Percentiles rank a stretch among this genome's conserved stretches.
phyloP scores from a whole-genome alignment of 2,888 invertebrate species.

The Diarsia rubi region DNA sequence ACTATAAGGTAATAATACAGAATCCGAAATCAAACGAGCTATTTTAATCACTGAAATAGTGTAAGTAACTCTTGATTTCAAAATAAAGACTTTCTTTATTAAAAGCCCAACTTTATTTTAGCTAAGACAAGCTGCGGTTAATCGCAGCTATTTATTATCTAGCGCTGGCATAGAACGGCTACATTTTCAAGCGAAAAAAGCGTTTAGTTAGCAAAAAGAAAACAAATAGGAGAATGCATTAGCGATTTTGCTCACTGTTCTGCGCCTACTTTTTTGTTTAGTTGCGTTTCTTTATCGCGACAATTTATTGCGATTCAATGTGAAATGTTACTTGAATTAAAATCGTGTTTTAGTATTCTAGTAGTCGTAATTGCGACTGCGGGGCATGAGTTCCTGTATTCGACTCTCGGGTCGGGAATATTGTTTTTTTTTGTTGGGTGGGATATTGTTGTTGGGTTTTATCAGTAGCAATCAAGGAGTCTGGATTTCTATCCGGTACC shows the following conservation, averaged over 20 bases:
- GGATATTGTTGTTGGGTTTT: no score
- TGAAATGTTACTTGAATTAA: slow-evolving; percentile 9
- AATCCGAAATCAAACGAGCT: background rate
- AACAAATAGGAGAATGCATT: slow-evolving; percentile 59
- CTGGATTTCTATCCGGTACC: no score
- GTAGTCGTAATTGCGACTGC: background rate
- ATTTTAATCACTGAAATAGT: slow-evolving; percentile 1
- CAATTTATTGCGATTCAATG: slow-evolving; percentile 42
- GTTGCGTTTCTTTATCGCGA: slow-evolving; percentile 43
- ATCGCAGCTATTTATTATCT: slow-evolving; percentile 62
- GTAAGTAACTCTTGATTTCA: slow-evolving; percentile 14
- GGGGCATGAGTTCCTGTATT: background rate
- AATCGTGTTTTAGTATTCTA: background rate
- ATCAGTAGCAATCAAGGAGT: no score
- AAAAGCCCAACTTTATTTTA: slow-evolving; percentile 50
- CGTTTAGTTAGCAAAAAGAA: slow-evolving; percentile 50
- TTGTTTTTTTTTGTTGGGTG: no score
- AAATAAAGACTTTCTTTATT: slow-evolving; percentile 41
- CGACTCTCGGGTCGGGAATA: no score
- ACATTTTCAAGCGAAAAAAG: slow-evolving; percentile 53
- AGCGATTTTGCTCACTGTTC: slow-evolving; percentile 55
- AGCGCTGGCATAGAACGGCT: slow-evolving; percentile 46
- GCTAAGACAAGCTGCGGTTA: slow-evolving; percentile 50
- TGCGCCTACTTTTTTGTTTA: slow-evolving; percentile 52
- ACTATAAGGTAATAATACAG: background rate